Evolutionary conservation across 2,113 vertebrate genomes (phyloP).

Genomic region (Jaculus jaculus): DNA sequence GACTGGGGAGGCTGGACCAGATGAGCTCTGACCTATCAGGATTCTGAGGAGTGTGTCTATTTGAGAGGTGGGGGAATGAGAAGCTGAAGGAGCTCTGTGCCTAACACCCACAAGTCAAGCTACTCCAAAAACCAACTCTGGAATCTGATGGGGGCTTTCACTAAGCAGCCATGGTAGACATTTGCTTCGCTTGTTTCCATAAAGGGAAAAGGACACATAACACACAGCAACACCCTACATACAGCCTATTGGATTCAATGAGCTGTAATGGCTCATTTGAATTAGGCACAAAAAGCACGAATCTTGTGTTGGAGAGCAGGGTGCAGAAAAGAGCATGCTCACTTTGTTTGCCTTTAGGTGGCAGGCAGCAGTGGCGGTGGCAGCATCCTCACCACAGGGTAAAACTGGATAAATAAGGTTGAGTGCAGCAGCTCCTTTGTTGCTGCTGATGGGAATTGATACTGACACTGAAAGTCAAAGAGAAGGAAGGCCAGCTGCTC

Average conservation of each 20-base stretch:
- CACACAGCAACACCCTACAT: not conserved
- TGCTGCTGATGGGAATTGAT: constrained; percentile 73
- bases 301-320: constrained; percentile 4
- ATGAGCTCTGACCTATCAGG: not conserved
- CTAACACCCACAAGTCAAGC: not conserved
- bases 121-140: not conserved
- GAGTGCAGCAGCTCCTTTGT: constrained; percentile 71
- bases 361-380: constrained; percentile 36
- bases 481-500: constrained; percentile 23
- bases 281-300: not conserved
- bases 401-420: constrained; percentile 69
- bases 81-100: not conserved
- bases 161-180: not conserved
- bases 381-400: constrained; percentile 16
- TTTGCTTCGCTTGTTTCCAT: not conserved
- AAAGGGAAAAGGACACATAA: constrained; percentile 12
- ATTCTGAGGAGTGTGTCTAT: not conserved
- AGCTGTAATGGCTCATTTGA: constrained; percentile 58
- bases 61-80: not conserved
- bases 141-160: not conserved
- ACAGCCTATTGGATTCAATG: not conserved
- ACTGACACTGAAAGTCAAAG: constrained; percentile 66
- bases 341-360: constrained; percentile 35
- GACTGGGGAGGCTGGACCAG: not conserved
- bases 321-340: not conserved